phyloP scores from a whole-genome alignment of 2,888 invertebrate genomes.

The Dynastes tityus region DNA sequence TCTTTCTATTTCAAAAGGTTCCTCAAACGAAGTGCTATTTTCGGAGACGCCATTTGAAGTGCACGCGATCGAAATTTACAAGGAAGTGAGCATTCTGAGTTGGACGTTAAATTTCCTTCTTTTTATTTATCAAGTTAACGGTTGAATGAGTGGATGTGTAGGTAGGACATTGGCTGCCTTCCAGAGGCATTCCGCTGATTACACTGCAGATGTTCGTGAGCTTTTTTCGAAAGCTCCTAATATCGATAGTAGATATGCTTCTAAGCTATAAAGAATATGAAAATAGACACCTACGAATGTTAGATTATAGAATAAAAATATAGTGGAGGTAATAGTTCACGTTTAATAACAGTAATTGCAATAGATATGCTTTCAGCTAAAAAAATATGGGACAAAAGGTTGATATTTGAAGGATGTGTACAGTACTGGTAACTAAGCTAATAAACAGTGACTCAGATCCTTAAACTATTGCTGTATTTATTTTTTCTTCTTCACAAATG shows the following conservation, averaged over 20 bases:
- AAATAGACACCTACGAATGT: no score
- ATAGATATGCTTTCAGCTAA: no score
- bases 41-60: neutral
- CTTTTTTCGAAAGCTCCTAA: slow-evolving; percentile 20
- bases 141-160: slow-evolving; percentile 26
- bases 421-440: no score
- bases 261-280: neutral
- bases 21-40: neutral
- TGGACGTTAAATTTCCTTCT: slow-evolving; percentile 8
- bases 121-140: slow-evolving; percentile 43
- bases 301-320: no score
- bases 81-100: slow-evolving; percentile 7
- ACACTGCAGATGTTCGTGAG: slow-evolving; percentile 28
- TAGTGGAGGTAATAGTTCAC: no score
- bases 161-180: slow-evolving; percentile 37
- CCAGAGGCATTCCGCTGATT: slow-evolving; percentile 39
- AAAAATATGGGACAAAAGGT: no score
- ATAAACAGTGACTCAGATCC: no score
- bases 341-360: no score
- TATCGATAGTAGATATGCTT: neutral
- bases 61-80: slow-evolving; percentile 8
- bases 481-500: no score
- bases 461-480: no score
- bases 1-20: neutral
- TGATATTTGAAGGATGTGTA: no score